phyloP scores from a whole-genome alignment of 2,888 invertebrate species.

The Metopia argyrocephala region DNA sequence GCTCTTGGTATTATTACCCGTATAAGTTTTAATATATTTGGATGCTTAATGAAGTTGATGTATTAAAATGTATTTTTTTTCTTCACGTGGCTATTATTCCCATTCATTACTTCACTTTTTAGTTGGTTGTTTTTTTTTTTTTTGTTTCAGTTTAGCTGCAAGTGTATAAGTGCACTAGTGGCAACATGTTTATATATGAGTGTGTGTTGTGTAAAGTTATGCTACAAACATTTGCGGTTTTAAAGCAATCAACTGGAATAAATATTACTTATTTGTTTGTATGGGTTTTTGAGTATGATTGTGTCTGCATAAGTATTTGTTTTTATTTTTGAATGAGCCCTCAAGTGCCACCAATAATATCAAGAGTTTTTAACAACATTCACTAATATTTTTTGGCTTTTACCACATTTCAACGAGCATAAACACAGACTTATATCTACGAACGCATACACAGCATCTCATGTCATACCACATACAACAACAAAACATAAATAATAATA shows the following conservation, averaged over 20 bases:
- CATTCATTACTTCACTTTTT: not conserved
- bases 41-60: conserved; percentile 57
- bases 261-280: conserved; percentile 4
- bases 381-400: conserved; percentile 30
- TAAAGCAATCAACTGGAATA: conserved; percentile 51
- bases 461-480: not conserved
- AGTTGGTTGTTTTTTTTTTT: not conserved
- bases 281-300: not conserved
- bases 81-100: not conserved
- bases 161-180: not conserved
- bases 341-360: conserved; percentile 47
- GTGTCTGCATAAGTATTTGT: not conserved
- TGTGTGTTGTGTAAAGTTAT: conserved; percentile 3
- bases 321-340: conserved; percentile 41
- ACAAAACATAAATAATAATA: not conserved
- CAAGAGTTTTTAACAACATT: conserved; percentile 27
- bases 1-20: conserved; percentile 11
- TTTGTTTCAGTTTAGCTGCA: not conserved
- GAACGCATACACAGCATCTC: not conserved
- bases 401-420: conserved; percentile 11
- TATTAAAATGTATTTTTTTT: conserved; percentile 39
- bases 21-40: conserved; percentile 26
- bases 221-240: conserved; percentile 52
- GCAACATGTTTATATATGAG: too few species aligned
- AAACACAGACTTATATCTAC: not conserved